Evolutionary conservation across 1,140 invertebrate genomes (phyloP).

Genomic region (Cotesia chilonis): DNA sequence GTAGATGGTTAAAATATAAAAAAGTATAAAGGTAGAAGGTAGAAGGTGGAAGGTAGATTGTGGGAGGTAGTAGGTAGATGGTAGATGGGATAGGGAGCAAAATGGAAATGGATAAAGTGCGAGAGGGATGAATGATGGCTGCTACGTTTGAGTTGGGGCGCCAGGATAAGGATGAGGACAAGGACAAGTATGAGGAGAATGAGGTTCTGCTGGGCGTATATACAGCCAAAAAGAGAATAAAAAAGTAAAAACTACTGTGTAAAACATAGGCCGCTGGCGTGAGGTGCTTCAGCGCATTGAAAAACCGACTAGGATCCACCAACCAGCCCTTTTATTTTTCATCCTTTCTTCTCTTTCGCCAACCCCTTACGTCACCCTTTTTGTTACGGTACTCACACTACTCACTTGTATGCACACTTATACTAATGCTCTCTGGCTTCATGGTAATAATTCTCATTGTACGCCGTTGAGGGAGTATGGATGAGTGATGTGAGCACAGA

Average conservation of each 20-base stretch:
- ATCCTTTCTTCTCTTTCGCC: slow-evolving; percentile 22
- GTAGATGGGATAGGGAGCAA: slow-evolving; percentile 12
- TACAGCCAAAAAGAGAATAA: slow-evolving; percentile 49
- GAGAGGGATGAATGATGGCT: slow-evolving; percentile 33
- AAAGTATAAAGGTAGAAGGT: slow-evolving; percentile 7
- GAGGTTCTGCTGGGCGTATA: too few relatives aligned
- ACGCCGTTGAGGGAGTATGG: slow-evolving; percentile 15
- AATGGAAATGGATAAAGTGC: slow-evolving; percentile 25
- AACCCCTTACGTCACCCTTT: slow-evolving; percentile 19
- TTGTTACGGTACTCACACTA: neutral
- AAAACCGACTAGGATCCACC: slow-evolving; percentile 40
- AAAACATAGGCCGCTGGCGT: slow-evolving; percentile 53
- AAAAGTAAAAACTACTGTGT: slow-evolving; percentile 53
- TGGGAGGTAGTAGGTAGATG: neutral
- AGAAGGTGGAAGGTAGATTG: too few relatives aligned
- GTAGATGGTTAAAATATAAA: slow-evolving; percentile 15
- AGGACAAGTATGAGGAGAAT: too few relatives aligned
- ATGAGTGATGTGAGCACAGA: too few relatives aligned
- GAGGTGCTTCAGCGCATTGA: slow-evolving; percentile 46
- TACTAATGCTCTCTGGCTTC: slow-evolving; percentile 26
- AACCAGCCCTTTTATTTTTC: too few relatives aligned
- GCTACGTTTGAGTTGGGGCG: slow-evolving; percentile 14
- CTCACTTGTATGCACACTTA: neutral
- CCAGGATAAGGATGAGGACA: slow-evolving; percentile 14
- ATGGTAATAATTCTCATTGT: slow-evolving; percentile 48